Conservation (phyloP, 2,113 vertebrate genomes). For the Melanocharis versteri region DNA sequence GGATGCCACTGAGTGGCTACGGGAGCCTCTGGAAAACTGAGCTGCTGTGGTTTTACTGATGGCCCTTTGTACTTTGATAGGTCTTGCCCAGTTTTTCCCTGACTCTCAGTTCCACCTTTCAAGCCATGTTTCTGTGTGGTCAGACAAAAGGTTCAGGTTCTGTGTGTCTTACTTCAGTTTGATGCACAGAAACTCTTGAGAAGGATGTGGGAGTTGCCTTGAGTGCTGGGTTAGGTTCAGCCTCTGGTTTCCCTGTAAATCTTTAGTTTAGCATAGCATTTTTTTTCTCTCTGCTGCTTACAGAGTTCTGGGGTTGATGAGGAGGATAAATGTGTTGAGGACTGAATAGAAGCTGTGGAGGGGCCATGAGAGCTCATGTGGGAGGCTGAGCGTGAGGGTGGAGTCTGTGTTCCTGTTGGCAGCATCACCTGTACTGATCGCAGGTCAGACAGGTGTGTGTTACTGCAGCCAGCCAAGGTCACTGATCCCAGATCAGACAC, state of each 20-base stretch:
- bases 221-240: neutral
- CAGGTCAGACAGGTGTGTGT: neutral
- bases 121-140: neutral
- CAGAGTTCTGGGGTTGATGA: neutral
- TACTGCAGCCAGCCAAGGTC: neutral
- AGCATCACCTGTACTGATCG: neutral
- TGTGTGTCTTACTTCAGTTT: neutral
- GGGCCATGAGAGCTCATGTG: neutral
- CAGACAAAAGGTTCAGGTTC: neutral
- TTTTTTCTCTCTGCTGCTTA: neutral
- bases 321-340: neutral
- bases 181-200: neutral
- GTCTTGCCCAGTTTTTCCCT: neutral
- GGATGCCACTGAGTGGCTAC: neutral
- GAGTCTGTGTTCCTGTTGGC: neutral
- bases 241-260: neutral
- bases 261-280: neutral
- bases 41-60: neutral
- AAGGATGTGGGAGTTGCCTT: neutral
- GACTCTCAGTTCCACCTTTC: neutral
- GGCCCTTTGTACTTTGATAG: neutral
- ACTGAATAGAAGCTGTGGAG: neutral
- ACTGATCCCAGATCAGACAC: neutral
- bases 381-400: neutral
- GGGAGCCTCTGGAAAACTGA: neutral